These are phyloP conservation scores for Symphodus melops DNA, from an alignment of 2,113 vertebrate species.

Conservation along the genomic window DNA sequence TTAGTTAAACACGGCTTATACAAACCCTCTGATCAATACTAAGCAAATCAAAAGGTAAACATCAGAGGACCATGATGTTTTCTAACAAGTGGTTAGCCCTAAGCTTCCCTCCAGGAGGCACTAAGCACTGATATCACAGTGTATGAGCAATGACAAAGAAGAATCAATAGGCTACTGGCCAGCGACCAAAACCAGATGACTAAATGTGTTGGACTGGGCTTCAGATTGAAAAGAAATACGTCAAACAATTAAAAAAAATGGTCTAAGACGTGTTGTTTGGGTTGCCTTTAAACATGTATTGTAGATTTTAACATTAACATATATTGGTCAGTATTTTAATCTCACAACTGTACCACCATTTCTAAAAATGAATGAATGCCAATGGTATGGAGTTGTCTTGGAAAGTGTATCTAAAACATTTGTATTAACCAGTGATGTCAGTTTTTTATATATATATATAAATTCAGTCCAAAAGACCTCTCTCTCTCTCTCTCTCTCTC, in stretches of 20 bases:
- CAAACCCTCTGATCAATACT: constrained; percentile 16
- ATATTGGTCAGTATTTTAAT: not conserved
- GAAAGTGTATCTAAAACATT: not conserved
- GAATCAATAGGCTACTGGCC: constrained; percentile 24
- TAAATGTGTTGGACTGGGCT: not conserved
- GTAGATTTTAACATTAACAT: not conserved
- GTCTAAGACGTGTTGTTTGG: not conserved
- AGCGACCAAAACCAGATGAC: constrained; percentile 3
- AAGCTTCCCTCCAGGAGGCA: constrained; percentile 18
- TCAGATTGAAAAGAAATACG: constrained; percentile 5
- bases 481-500: too few species aligned
- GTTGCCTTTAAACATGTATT: not conserved
- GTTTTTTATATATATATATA: too few species aligned
- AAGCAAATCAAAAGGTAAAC: constrained; percentile 7
- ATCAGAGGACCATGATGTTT: not conserved
- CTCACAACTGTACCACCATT: not conserved
- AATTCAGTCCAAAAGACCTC: not conserved
- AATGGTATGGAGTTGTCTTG: not conserved
- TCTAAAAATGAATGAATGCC: not conserved
- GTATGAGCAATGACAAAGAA: constrained; percentile 1
- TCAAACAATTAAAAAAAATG: not conserved
- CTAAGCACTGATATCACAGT: constrained; percentile 12
- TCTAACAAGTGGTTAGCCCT: constrained; percentile 7
- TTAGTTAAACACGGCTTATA: constrained; percentile 16
- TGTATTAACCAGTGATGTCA: not conserved